Evolutionary conservation across 2,888 invertebrate species (phyloP), one percentile per base, ranked within the genome.

Genomic region (Cheilosia vernalis): DNA sequence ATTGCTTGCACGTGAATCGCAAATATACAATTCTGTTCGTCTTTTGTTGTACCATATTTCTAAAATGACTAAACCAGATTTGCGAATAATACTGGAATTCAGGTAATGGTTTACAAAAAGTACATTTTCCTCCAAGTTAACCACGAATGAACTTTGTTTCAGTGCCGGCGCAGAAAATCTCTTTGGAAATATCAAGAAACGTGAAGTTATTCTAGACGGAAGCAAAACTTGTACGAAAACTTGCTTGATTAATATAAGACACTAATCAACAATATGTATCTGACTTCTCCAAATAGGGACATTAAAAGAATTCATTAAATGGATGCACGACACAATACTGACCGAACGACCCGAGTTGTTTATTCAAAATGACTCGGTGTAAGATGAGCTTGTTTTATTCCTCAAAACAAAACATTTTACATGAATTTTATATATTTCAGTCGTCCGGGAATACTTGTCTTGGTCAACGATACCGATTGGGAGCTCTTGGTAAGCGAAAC

Each of bases 401-500:
- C 87, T 92, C 7, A 21, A 47, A 40, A 7, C 67, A 0, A 27
- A 17, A 17, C 63, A 53, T 17, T 19, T 56, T 2, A 30, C 4
- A 9, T 17, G 1, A 24, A 66, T 56, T 15, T 42, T 0, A 17
- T 64, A 1, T 2, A 0, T 87, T 88, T 61, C 51, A 92, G 92
- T 0, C 90, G 98, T 60, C 98, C 98, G 0, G 99, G 99, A 2
- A 99, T 99, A 83, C 92, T 99, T 60, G 98, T 99, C 0, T 92
- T 99, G 2, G 94, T 99, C 9, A 99, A 99, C 90, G 98, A 99
- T 88, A 94, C 96, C 0, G 99, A 99, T 90, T 99, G 99, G 99
- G 98, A 99, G 92, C 92, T 99, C 17, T 91, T 95, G 91, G 92
- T 92, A 93, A 93, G 93, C 87, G 37, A 37, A 37, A 37, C 13